Evolutionary conservation across 2,888 invertebrate species (phyloP).

Genomic region (Synergus itoensis): DNA sequence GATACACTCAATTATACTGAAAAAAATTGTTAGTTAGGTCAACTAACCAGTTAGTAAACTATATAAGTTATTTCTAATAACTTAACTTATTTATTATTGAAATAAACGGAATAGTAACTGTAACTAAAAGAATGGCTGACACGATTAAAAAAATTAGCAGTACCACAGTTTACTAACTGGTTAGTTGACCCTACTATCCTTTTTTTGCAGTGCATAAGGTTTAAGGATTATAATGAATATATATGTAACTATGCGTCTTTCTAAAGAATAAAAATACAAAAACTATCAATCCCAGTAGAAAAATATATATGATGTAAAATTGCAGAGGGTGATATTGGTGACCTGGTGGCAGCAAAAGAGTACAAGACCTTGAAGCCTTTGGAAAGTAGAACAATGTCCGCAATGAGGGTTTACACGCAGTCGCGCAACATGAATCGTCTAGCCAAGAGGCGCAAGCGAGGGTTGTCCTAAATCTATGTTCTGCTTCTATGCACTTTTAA

Average conservation of each 20-base stretch:
- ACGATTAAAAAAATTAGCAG: too few species aligned
- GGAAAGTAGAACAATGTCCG: slow-evolving; percentile 75
- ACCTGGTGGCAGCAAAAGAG: not conserved
- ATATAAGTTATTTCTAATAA: too few species aligned
- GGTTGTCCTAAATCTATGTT: slow-evolving; percentile 64
- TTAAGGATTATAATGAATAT: too few species aligned
- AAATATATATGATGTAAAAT: not conserved
- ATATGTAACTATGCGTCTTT: not conserved
- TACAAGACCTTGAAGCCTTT: slow-evolving; percentile 74
- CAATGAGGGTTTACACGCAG: slow-evolving; percentile 66
- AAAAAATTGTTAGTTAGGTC: too few species aligned
- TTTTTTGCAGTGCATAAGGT: too few species aligned
- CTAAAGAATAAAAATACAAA: not conserved
- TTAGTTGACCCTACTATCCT: too few species aligned
- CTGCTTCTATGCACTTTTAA: slow-evolving; percentile 46
- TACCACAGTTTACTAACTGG: too few species aligned
- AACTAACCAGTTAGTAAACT: too few species aligned
- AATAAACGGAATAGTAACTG: too few species aligned
- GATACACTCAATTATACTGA: too few species aligned
- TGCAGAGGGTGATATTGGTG: not conserved
- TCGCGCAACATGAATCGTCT: slow-evolving; percentile 61
- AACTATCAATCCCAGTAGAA: not conserved
- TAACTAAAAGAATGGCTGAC: too few species aligned
- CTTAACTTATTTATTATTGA: too few species aligned
- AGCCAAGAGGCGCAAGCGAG: slow-evolving; percentile 59